phyloP scores from a whole-genome alignment of 2,113 vertebrate genomes.

The Bathybates hornii region DNA sequence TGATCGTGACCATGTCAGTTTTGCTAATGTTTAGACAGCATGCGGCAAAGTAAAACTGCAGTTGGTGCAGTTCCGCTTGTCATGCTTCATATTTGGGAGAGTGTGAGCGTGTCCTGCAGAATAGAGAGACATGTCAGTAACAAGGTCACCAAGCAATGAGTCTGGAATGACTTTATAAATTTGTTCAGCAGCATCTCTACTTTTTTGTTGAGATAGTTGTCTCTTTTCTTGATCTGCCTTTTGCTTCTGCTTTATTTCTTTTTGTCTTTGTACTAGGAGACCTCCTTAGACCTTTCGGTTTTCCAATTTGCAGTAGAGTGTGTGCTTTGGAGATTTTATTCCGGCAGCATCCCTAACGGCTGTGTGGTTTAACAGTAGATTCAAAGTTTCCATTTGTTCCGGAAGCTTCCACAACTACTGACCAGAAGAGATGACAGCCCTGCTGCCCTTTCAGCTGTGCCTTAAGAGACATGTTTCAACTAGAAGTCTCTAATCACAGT shows the following conservation, averaged over 20 bases:
- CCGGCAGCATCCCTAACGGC: neutral
- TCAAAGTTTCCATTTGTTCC: slow-evolving; percentile 7
- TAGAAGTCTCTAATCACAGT: slow-evolving; percentile 41
- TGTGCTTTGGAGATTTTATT: neutral
- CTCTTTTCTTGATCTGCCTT: neutral
- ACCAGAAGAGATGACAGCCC: slow-evolving; percentile 20
- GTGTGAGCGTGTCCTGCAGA: neutral
- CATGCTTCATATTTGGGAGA: slow-evolving; percentile 29
- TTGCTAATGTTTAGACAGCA: slow-evolving; percentile 35
- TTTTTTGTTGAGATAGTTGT: neutral
- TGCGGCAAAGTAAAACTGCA: slow-evolving; percentile 21
- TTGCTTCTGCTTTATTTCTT: neutral
- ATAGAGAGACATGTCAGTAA: slow-evolving; percentile 7
- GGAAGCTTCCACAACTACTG: neutral
- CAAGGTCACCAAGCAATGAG: slow-evolving; percentile 32
- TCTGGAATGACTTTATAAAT: neutral
- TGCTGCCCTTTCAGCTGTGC: slow-evolving; percentile 21
- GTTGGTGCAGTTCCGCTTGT: slow-evolving; percentile 46
- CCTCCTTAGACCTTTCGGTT: neutral
- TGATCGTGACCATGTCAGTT: slow-evolving; percentile 17
- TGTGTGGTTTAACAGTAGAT: neutral
- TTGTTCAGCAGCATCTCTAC: neutral
- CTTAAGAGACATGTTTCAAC: slow-evolving; percentile 40
- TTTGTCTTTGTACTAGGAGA: neutral
- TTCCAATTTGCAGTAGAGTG: neutral